phyloP scores from a whole-genome alignment of 2,888 invertebrate genomes.

The Zonitis immaculata region DNA sequence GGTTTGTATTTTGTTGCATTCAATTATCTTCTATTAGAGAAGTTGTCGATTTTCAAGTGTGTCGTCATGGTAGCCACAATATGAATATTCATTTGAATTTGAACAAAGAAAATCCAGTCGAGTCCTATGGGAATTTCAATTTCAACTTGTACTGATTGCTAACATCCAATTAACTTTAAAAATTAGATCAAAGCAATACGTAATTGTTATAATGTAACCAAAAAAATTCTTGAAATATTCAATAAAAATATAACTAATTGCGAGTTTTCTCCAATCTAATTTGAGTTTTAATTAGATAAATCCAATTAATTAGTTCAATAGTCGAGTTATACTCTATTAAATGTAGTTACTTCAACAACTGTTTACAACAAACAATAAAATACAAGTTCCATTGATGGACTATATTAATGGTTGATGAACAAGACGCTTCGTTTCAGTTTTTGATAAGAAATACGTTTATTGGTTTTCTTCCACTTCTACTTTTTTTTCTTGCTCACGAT shows the following conservation, averaged over 20 bases:
- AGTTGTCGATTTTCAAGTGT: constrained; percentile 3
- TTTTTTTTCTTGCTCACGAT: too few relatives aligned
- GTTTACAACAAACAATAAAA: background rate
- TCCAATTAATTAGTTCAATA: background rate
- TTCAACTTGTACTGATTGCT: constrained; percentile 15
- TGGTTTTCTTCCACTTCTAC: background rate
- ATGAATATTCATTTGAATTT: constrained; percentile 17
- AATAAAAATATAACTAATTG: too few relatives aligned
- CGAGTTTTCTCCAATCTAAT: background rate
- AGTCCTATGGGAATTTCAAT: constrained; percentile 9
- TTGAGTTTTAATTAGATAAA: background rate
- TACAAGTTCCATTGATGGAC: background rate
- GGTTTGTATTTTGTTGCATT: constrained; percentile 4
- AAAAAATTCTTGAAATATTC: too few relatives aligned
- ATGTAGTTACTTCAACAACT: background rate
- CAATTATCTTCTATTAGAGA: constrained; percentile 10
- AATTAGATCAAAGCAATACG: constrained; percentile 16
- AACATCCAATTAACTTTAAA: constrained; percentile 16
- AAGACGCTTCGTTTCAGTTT: background rate
- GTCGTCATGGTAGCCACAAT: constrained; percentile 6
- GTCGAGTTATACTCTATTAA: background rate
- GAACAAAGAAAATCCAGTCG: constrained; percentile 12
- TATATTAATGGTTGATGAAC: background rate
- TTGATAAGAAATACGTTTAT: background rate
- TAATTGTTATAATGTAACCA: constrained; percentile 1